Percentiles rank a stretch among this genome's conserved stretches.
Conservation (phyloP, 2,113 vertebrate species). For the Tachysurus vachellii region DNA sequence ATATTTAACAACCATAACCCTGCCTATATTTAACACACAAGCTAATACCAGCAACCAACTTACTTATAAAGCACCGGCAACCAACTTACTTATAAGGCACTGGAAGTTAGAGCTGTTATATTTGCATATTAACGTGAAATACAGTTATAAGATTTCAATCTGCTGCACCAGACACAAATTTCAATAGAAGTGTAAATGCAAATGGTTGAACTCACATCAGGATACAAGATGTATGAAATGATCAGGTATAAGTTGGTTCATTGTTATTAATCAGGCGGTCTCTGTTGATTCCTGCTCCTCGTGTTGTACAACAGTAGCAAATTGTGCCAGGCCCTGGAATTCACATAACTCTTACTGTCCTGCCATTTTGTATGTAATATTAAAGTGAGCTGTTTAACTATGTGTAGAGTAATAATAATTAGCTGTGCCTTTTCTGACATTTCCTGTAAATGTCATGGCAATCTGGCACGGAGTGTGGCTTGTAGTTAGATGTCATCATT, state of each 20-base stretch:
- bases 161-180: neutral
- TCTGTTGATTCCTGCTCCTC: neutral
- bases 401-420: slow-evolving; percentile 40
- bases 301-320: neutral
- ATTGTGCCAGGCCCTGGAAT: neutral
- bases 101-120: neutral
- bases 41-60: neutral
- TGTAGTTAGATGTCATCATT: slow-evolving; percentile 48
- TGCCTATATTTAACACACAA: neutral
- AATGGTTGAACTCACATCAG: neutral
- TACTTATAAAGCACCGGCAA: no score
- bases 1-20: neutral
- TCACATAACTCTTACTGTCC: neutral
- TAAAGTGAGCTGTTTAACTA: slow-evolving; percentile 30
- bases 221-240: neutral
- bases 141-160: neutral
- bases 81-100: neutral
- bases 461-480: slow-evolving; percentile 36
- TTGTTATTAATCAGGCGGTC: neutral
- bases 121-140: neutral
- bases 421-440: slow-evolving; percentile 44
- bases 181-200: neutral
- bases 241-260: neutral
- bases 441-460: slow-evolving; percentile 47
- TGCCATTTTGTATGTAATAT: neutral